These are phyloP conservation scores for Teleiodes luculella DNA, from an alignment of 2,888 invertebrate genomes.

Conservation along the genomic window DNA sequence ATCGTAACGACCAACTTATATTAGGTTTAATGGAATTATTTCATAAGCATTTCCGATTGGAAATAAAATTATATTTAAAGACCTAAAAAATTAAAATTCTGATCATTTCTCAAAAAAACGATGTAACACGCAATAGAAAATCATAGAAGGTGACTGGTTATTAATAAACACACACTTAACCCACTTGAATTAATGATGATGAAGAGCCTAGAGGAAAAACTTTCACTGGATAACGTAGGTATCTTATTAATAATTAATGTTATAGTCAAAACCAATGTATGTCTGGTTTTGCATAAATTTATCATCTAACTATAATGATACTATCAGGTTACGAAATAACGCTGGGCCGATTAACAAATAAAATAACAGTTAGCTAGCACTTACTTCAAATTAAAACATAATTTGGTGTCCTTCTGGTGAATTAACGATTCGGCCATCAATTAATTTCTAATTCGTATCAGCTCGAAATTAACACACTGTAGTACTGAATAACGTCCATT, in stretches of 20 bases:
- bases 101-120: conserved; percentile 4
- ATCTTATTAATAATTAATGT: conserved; percentile 22
- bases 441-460: conserved; percentile 50
- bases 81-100: background rate
- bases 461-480: conserved; percentile 69
- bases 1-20: background rate
- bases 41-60: background rate
- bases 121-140: conserved; percentile 16
- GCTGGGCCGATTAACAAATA: conserved; percentile 63
- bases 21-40: background rate
- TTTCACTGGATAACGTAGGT: conserved; percentile 22
- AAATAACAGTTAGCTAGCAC: conserved; percentile 46
- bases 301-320: conserved; percentile 37
- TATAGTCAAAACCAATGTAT: conserved; percentile 55
- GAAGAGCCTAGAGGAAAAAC: conserved; percentile 15
- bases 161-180: conserved; percentile 35
- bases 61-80: background rate
- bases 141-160: conserved; percentile 64
- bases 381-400: conserved; percentile 43
- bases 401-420: conserved; percentile 66
- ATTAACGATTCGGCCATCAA: conserved; percentile 62
- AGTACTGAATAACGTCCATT: conserved; percentile 68
- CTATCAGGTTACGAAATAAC: conserved; percentile 41
- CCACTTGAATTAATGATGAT: conserved; percentile 25
- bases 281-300: conserved; percentile 52